Base-by-base conservation (phyloP, 2,888 invertebrate genomes). In the Meteorus cinctellus region DNA sequence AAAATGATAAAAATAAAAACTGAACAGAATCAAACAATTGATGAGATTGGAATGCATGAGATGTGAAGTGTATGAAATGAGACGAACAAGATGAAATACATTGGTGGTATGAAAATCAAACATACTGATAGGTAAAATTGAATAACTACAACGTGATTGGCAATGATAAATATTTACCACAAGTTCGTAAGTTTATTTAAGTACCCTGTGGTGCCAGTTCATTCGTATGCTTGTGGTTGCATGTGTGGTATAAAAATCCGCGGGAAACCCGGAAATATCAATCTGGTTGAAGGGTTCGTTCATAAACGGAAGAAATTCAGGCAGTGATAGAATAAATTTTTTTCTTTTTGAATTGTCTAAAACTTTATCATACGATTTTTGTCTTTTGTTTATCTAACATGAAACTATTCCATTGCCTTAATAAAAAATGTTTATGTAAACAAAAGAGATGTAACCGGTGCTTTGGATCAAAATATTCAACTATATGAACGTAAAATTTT, bases 131-230 rank as follows among this genome's bases (percentile, higher is more conserved):
- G 19, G 19, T 51, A 59, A 69, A 69, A 31, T 36, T 59, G 55
- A 69, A 34, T 59, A 59, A 59, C 69, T 68, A 10, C 55, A 55
- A 55, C 55, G 72, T 66, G 76, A 77, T 77, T 77, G 77, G 74
- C 74, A 81, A 77, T 65, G 65, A 79, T 80, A 81, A 81, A 81
- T 81, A 81, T 81, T 81, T 81, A 81, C 76, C 77, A 63, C 73
- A 62, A 24, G 73, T 68, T 74, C 45, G 19, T 36, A n/a, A 59
- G 80, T 78, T 80, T 80, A 78, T 78, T 77, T 74, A 76, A 80
- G 78, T 68, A 76, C 72, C 70, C 73, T 51, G 65, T 31, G 62
- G 51, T 45, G 34, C n/a, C 31, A 36, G 45, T 72, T 36, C 59
- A 69, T 34, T 12, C 59, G 36, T 41, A 62, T n/a, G 36, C 48